A percentile compares a stretch with the other conserved stretches of the same genome.
These are phyloP conservation scores for Patiria miniata DNA, from an alignment of 35 echinoderm and acorn worm genomes.

Conservation along the genomic window DNA sequence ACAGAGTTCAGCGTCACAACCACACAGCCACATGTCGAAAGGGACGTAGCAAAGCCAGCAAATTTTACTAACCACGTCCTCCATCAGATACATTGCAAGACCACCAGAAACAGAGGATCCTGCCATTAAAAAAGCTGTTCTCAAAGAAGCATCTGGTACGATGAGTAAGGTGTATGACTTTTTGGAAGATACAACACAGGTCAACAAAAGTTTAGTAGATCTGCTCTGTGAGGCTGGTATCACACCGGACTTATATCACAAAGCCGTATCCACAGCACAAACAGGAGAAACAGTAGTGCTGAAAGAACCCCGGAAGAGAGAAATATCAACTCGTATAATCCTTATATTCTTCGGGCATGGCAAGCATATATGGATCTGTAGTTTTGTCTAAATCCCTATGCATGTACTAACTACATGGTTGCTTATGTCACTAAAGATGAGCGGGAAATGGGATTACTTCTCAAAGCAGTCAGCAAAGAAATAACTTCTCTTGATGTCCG, in stretches of 20 bases:
- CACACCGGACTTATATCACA: slow-evolving; percentile 12
- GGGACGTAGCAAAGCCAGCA: slow-evolving; percentile 14
- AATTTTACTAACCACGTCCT: slow-evolving; percentile 42
- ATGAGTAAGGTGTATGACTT: background rate
- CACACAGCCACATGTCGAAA: slow-evolving; percentile 51
- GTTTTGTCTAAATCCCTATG: slow-evolving; percentile 62
- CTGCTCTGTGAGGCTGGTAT: slow-evolving; percentile 8
- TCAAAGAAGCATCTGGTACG: background rate
- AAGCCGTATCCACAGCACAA: background rate
- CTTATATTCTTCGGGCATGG: slow-evolving; percentile 48
- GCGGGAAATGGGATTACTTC: slow-evolving; percentile 47
- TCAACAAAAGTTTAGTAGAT: background rate
- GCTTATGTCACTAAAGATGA: slow-evolving; percentile 71
- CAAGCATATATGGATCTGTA: slow-evolving; percentile 74
- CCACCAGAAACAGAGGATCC: background rate
- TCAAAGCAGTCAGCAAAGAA: slow-evolving; percentile 14
- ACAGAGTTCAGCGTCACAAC: slow-evolving; percentile 42
- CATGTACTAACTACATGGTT: slow-evolving; percentile 32
- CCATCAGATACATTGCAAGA: background rate
- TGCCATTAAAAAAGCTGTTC: background rate
- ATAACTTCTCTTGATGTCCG: background rate
- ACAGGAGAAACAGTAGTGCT: slow-evolving; percentile 40
- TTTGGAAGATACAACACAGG: background rate
- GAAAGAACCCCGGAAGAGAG: slow-evolving; percentile 36
- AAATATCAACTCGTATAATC: slow-evolving; percentile 54